A percentile compares a stretch with the other conserved stretches of the same genome.
Conservation (phyloP, 2,113 vertebrate species). For the Columba livia region DNA sequence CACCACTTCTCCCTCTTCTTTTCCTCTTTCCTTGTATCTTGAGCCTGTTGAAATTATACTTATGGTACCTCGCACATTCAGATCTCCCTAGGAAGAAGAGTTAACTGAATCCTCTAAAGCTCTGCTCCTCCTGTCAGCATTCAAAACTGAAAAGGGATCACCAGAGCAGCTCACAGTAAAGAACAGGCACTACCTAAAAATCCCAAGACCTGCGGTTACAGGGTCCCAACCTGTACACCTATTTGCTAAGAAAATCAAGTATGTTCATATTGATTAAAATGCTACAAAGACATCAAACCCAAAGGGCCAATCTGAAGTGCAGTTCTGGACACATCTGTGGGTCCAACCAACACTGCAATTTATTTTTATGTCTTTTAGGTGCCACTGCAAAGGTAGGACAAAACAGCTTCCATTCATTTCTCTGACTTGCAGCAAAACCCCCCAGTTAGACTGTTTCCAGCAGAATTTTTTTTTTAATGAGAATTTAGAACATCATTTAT, state of each 20-base stretch:
- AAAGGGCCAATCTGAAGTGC: not conserved
- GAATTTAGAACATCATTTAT: not conserved
- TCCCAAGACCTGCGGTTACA: not conserved
- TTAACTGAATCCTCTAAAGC: not conserved
- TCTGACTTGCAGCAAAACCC: not conserved
- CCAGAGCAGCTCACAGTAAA: not conserved
- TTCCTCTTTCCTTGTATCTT: not conserved
- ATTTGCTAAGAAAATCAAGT: not conserved
- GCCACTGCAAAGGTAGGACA: not conserved
- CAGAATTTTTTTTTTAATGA: not conserved
- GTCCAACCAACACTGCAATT: not conserved
- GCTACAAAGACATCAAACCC: not conserved
- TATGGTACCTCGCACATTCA: not conserved
- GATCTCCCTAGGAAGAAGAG: not conserved
- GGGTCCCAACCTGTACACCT: not conserved
- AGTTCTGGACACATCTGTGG: not conserved
- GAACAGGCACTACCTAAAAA: not conserved
- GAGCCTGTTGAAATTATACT: not conserved
- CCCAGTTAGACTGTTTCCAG: not conserved
- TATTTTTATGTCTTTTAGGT: not conserved
- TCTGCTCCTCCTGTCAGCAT: not conserved
- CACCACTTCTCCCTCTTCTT: not conserved
- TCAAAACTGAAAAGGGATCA: not conserved
- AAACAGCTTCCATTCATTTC: not conserved
- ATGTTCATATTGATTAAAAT: not conserved